A percentile compares a stretch with the other conserved stretches of the same genome.
Conservation (phyloP, 2,888 invertebrate species). For the Tortricodes alternella region DNA sequence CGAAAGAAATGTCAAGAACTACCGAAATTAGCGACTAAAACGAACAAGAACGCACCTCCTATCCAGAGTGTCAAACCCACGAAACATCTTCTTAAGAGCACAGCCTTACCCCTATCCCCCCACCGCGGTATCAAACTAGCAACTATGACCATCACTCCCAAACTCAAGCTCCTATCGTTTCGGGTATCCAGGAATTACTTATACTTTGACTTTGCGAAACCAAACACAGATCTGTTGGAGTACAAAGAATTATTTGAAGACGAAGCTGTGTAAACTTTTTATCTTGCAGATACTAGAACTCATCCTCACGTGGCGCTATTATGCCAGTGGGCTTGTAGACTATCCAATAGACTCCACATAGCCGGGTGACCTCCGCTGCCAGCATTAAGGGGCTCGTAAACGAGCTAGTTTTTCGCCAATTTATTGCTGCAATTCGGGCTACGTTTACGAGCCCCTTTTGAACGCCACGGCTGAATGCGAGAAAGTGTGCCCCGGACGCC, state of each 20-base stretch:
- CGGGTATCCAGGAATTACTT: slow-evolving; percentile 64
- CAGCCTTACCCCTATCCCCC: slow-evolving; percentile 22
- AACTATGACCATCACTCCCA: slow-evolving; percentile 52
- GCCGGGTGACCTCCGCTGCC: too few relatives aligned
- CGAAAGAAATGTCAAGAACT: slow-evolving; percentile 35
- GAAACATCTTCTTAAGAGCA: slow-evolving; percentile 8
- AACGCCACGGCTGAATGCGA: too few relatives aligned
- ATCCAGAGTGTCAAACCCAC: neutral
- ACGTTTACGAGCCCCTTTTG: too few relatives aligned
- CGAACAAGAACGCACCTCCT: neutral
- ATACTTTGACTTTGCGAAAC: slow-evolving; percentile 61
- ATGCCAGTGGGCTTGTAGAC: too few relatives aligned
- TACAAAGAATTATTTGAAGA: slow-evolving; percentile 53
- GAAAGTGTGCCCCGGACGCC: too few relatives aligned
- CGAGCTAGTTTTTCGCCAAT: too few relatives aligned
- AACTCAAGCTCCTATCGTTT: slow-evolving; percentile 57
- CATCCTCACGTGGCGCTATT: too few relatives aligned
- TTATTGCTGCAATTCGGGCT: too few relatives aligned
- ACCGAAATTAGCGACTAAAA: slow-evolving; percentile 24
- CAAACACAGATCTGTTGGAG: slow-evolving; percentile 56
- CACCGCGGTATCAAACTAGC: slow-evolving; percentile 54
- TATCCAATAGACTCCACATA: too few relatives aligned
- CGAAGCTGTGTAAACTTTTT: slow-evolving; percentile 29
- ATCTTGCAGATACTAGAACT: too few relatives aligned
- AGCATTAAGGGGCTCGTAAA: too few relatives aligned